Percentiles rank a stretch among this genome's conserved stretches.
Evolutionary conservation across 2,113 vertebrate genomes (phyloP).

Genomic region (Arothron firmamentum): DNA sequence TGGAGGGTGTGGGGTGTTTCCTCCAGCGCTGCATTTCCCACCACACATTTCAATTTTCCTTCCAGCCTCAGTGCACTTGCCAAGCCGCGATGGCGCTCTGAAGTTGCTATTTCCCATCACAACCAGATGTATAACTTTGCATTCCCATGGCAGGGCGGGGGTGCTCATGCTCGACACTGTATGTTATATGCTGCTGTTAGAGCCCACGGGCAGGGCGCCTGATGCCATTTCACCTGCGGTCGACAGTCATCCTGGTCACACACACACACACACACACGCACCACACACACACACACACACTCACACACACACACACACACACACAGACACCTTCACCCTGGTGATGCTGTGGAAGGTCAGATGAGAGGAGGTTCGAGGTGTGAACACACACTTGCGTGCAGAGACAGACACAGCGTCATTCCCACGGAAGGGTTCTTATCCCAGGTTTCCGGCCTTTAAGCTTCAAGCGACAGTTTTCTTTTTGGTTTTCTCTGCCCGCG

Average conservation of each 20-base stretch:
- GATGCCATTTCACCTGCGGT: no score
- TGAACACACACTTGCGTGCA: conserved; percentile 4
- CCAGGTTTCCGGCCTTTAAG: conserved; percentile 45
- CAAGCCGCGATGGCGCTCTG: conserved; percentile 43
- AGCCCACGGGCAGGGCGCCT: no score
- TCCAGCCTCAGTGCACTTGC: conserved; percentile 33
- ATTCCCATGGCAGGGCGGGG: conserved; percentile 46
- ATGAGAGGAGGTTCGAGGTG: conserved; percentile 30
- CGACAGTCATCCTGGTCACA: not conserved
- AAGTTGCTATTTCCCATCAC: conserved; percentile 63
- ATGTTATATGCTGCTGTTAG: conserved; percentile 13
- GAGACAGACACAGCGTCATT: not conserved
- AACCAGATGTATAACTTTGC: conserved; percentile 50
- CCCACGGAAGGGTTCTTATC: conserved; percentile 39
- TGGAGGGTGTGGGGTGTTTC: conserved; percentile 39
- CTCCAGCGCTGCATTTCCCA: conserved; percentile 43
- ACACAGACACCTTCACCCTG: conserved; percentile 2
- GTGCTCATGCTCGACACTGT: conserved; percentile 14
- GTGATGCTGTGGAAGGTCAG: conserved; percentile 38
- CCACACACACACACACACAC: conserved; percentile 7
- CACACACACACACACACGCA: conserved; percentile 17
- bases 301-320: conserved; percentile 12
- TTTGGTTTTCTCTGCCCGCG: conserved; percentile 27
- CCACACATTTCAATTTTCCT: conserved; percentile 59
- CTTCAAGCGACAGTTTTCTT: conserved; percentile 31